A percentile compares a stretch with the other conserved stretches of the same genome.
Evolutionary conservation across 2,888 invertebrate genomes (phyloP).

Genomic region (Amphipoea lucens): DNA sequence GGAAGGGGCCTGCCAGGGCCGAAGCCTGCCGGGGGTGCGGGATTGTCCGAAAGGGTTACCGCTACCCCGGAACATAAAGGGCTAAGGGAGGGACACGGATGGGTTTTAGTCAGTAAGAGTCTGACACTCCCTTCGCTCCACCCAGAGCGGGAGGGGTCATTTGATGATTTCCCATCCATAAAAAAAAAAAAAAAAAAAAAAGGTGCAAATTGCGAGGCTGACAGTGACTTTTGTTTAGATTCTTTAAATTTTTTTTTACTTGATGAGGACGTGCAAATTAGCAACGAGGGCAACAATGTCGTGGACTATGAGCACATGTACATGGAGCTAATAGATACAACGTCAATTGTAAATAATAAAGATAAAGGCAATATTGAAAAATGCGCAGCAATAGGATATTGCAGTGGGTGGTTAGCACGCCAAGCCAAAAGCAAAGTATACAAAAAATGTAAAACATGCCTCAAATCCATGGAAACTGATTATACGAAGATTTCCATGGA

Average conservation of each 20-base stretch:
- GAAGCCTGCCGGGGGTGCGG: too few species aligned
- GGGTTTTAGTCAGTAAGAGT: too few species aligned
- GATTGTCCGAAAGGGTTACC: too few species aligned
- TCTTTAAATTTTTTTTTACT: neutral
- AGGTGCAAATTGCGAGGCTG: conserved; percentile 7
- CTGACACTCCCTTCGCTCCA: too few species aligned
- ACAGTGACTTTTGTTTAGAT: conserved; percentile 1
- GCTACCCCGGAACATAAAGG: too few species aligned
- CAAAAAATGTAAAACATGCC: neutral
- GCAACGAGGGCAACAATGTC: neutral
- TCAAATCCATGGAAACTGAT: conserved; percentile 1
- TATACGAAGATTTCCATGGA: conserved; percentile 1
- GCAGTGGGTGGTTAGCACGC: too few species aligned
- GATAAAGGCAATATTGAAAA: neutral
- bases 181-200: too few species aligned
- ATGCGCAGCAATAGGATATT: neutral
- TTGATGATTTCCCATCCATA: too few species aligned
- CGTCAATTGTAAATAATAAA: conserved; percentile 1
- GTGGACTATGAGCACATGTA: neutral
- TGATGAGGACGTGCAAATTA: neutral
- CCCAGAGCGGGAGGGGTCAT: too few species aligned
- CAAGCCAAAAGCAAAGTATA: neutral
- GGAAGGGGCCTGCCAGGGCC: too few species aligned
- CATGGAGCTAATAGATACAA: conserved; percentile 4
- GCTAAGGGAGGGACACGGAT: too few species aligned